Evolutionary conservation across 2,797 vertebrate species (phyloP).

Genomic region (Gastrophryne carolinensis): DNA sequence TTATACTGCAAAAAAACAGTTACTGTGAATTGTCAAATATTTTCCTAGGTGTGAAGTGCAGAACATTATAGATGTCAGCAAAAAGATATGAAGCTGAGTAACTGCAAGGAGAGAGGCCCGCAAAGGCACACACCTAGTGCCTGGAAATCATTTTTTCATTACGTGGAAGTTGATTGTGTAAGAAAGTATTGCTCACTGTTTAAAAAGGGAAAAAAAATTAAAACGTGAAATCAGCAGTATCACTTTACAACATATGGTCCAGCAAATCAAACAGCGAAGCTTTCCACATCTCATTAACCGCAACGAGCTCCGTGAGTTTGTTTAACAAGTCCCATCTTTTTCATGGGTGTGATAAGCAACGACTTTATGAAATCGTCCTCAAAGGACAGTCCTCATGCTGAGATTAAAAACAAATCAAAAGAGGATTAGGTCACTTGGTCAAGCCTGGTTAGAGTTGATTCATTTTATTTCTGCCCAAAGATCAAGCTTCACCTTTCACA

Average conservation of each 20-base stretch:
- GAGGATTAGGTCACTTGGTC: slow-evolving; percentile 76
- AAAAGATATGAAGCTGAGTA: slow-evolving; percentile 82
- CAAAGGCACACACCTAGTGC: slow-evolving; percentile 82
- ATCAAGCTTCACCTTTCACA: slow-evolving; percentile 65
- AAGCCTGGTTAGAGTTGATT: slow-evolving; percentile 74
- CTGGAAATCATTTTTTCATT: slow-evolving; percentile 81
- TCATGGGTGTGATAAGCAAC: slow-evolving; percentile 74
- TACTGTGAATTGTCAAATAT: slow-evolving; percentile 75
- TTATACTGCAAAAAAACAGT: slow-evolving; percentile 54
- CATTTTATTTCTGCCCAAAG: slow-evolving; percentile 67
- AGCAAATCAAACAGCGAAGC: slow-evolving; percentile 85
- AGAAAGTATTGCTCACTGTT: slow-evolving; percentile 81
- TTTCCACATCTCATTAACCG: slow-evolving; percentile 84
- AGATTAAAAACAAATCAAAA: slow-evolving; percentile 78
- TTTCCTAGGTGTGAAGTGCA: slow-evolving; percentile 81
- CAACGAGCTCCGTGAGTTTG: slow-evolving; percentile 77
- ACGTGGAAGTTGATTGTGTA: slow-evolving; percentile 82
- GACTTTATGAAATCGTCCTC: slow-evolving; percentile 73
- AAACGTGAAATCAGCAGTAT: slow-evolving; percentile 81
- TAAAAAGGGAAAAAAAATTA: slow-evolving; percentile 74
- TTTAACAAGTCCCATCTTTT: slow-evolving; percentile 80
- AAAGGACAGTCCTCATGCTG: slow-evolving; percentile 69
- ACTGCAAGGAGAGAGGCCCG: slow-evolving; percentile 87
- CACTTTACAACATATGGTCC: slow-evolving; percentile 79
- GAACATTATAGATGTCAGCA: slow-evolving; percentile 88